Conservation (phyloP, 2,888 invertebrate species). For the Branchipolynoe longqiensis region DNA sequence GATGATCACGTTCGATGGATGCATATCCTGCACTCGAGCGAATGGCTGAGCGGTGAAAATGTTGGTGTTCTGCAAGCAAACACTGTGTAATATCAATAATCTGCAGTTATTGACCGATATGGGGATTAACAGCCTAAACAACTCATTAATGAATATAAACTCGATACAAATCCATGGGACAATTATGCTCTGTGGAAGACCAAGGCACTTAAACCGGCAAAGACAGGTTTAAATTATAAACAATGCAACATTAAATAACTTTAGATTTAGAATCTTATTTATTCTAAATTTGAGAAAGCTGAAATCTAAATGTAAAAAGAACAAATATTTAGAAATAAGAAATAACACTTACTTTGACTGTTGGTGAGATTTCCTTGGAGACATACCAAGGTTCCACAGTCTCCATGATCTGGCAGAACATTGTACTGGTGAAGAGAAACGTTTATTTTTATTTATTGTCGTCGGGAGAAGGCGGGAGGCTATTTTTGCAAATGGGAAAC, state of each 20-base stretch:
- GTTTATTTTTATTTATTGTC: not conserved
- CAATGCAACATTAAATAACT: no score
- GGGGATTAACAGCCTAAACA: not conserved
- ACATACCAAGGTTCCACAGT: constrained; percentile 83
- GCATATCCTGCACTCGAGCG: constrained; percentile 80
- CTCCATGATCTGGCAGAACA: constrained; percentile 83
- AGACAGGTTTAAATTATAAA: no score
- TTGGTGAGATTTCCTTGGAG: constrained; percentile 75
- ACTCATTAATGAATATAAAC: not conserved
- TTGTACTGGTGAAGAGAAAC: constrained; percentile 74
- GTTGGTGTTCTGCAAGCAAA: constrained; percentile 58
- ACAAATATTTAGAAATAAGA: not conserved
- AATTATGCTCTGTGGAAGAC: not conserved
- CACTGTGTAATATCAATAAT: constrained; percentile 4
- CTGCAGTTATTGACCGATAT: no score
- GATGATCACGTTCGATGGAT: constrained; percentile 82
- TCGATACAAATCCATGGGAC: not conserved
- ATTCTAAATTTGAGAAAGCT: no score
- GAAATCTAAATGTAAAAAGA: not conserved
- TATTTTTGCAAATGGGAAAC: no score
- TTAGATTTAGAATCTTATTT: no score
- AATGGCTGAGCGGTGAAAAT: constrained; percentile 76
- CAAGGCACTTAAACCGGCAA: no score
- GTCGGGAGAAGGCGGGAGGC: no score
- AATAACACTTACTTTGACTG: constrained; percentile 59